These are phyloP conservation scores for Carlito syrichta DNA, from an alignment of 2,113 vertebrate species.

Conservation along the genomic window DNA sequence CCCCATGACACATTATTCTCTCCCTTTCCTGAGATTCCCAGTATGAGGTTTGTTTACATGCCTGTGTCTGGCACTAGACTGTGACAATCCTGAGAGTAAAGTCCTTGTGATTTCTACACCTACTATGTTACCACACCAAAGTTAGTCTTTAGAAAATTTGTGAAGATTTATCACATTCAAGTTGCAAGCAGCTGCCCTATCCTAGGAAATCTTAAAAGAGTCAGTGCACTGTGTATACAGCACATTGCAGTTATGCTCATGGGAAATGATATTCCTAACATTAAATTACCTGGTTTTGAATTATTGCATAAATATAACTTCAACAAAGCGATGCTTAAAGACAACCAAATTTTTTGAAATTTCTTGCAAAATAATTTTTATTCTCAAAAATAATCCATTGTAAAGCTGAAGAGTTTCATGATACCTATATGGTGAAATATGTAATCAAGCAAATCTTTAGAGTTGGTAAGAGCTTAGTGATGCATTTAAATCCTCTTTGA, in stretches of 20 bases:
- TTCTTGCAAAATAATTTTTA: neutral
- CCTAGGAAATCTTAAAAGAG: neutral
- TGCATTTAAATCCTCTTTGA: neutral
- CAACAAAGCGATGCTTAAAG: neutral
- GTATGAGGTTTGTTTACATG: neutral
- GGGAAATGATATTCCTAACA: neutral
- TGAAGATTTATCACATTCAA: neutral
- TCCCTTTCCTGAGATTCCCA: neutral
- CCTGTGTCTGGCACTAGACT: neutral
- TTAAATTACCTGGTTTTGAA: neutral
- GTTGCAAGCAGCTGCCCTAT: neutral
- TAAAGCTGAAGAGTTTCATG: neutral
- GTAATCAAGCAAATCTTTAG: neutral
- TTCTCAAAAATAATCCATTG: neutral
- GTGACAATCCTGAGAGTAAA: neutral
- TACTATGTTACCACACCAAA: neutral
- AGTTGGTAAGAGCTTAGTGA: neutral
- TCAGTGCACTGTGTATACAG: neutral
- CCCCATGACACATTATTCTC: fast-evolving
- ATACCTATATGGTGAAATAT: neutral
- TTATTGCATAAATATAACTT: neutral
- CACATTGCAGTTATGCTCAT: neutral
- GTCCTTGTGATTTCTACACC: too few species aligned
- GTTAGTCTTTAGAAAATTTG: neutral
- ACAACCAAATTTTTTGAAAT: neutral